phyloP scores from a whole-genome alignment of 37 sponge, comb jelly and placozoan species.

The Halichondria panicea region DNA sequence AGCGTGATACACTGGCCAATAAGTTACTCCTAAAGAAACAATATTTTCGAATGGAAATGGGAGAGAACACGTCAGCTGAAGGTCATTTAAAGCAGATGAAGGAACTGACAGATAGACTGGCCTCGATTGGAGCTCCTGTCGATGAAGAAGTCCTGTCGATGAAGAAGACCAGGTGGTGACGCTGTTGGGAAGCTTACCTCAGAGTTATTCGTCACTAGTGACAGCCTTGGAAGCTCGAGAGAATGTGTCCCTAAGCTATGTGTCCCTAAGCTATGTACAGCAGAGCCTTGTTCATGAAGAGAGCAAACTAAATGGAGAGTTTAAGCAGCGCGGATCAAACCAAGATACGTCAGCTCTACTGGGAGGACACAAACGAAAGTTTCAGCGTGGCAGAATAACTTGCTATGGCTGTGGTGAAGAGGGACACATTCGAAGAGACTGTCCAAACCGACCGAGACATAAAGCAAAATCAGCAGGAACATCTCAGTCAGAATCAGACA shows the following conservation, averaged over 20 bases:
- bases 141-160: conserved; percentile 34
- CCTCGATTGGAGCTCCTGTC: conserved; percentile 26
- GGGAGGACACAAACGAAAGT: conserved; percentile 1
- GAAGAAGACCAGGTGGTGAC: too few relatives aligned
- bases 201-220: conserved; percentile 23
- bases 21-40: conserved; percentile 30
- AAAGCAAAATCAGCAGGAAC: conserved; percentile 9
- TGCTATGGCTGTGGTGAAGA: conserved; percentile 7
- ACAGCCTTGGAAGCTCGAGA: conserved; percentile 11
- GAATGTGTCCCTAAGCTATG: background rate
- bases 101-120: conserved; percentile 30
- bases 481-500: background rate
- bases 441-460: conserved; percentile 7
- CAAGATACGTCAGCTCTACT: conserved; percentile 8
- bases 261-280: conserved; percentile 21
- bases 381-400: background rate
- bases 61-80: conserved; percentile 23
- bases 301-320: background rate
- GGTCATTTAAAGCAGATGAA: conserved; percentile 43
- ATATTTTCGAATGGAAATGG: conserved; percentile 41
- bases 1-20: conserved; percentile 38
- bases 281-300: conserved; percentile 38
- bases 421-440: conserved; percentile 10
- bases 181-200: conserved; percentile 35
- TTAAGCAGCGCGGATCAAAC: background rate